phyloP scores from a whole-genome alignment of 64 coral and sea anemone genomes.

The Dendrophyllia cribrosa region DNA sequence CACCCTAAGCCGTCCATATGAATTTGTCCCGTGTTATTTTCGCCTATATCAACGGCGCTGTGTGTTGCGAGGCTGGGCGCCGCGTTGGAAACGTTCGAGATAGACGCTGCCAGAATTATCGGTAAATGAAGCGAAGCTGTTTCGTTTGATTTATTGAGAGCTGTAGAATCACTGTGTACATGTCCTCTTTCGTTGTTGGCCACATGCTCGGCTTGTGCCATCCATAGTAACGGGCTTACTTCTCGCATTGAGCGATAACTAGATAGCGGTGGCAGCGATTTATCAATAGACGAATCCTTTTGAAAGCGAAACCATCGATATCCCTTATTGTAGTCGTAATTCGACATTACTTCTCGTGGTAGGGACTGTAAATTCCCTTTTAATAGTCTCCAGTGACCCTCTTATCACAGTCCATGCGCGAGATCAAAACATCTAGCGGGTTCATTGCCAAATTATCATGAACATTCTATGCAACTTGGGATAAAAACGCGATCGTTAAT shows the following conservation, averaged over 20 bases:
- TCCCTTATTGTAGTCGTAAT: conserved; percentile 85
- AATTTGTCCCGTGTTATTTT: background rate
- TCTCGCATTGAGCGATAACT: conserved; percentile 69
- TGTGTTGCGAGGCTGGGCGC: background rate
- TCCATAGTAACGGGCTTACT: conserved; percentile 37
- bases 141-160: background rate
- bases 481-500: background rate
- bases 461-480: background rate
- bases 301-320: conserved; percentile 83
- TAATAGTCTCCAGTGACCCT: too few relatives aligned
- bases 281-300: conserved; percentile 73
- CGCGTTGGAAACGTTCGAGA: background rate
- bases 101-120: background rate
- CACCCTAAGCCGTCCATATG: background rate
- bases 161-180: background rate
- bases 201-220: conserved; percentile 56
- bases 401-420: background rate
- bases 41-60: background rate
- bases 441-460: background rate
- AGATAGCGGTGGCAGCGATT: conserved; percentile 39
- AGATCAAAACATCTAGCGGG: background rate
- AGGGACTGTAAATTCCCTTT: too few relatives aligned
- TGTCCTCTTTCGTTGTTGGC: conserved; percentile 20
- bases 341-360: conserved; percentile 34
- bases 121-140: conserved; percentile 10